A percentile compares a stretch with the other conserved stretches of the same genome.
Conservation (phyloP, 2,888 invertebrate species). For the Orthosia incerta region DNA sequence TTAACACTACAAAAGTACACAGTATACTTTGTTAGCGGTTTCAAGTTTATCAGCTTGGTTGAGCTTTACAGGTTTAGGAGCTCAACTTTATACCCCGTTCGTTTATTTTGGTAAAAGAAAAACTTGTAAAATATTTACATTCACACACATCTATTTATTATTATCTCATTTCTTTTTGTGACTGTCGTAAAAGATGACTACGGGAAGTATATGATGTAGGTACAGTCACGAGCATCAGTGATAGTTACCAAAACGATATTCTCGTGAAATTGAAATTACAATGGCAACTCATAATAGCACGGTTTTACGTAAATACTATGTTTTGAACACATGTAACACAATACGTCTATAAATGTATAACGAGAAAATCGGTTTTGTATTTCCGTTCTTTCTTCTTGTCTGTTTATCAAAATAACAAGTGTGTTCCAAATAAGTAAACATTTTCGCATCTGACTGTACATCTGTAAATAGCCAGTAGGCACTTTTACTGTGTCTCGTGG, state of each 20-base stretch:
- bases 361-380: too few relatives aligned
- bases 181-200: conserved; percentile 35
- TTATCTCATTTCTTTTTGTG: conserved; percentile 29
- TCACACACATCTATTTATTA: conserved; percentile 12
- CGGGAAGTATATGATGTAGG: neutral
- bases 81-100: conserved; percentile 29
- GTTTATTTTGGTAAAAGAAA: conserved; percentile 16
- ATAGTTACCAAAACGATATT: too few relatives aligned
- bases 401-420: too few relatives aligned
- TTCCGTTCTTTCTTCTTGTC: too few relatives aligned
- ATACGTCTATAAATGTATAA: too few relatives aligned
- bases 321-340: too few relatives aligned
- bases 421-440: too few relatives aligned
- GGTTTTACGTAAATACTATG: too few relatives aligned
- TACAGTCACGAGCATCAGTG: too few relatives aligned
- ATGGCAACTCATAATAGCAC: too few relatives aligned
- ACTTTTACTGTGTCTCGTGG: neutral
- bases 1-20: neutral
- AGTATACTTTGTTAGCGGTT: conserved; percentile 34
- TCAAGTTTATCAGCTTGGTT: conserved; percentile 36
- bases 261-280: too few relatives aligned
- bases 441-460: neutral
- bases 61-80: conserved; percentile 33
- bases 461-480: neutral
- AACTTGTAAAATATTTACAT: conserved; percentile 38